Evolutionary conservation across 2,797 vertebrate species (phyloP).

Genomic region (Galaxias olidus): DNA sequence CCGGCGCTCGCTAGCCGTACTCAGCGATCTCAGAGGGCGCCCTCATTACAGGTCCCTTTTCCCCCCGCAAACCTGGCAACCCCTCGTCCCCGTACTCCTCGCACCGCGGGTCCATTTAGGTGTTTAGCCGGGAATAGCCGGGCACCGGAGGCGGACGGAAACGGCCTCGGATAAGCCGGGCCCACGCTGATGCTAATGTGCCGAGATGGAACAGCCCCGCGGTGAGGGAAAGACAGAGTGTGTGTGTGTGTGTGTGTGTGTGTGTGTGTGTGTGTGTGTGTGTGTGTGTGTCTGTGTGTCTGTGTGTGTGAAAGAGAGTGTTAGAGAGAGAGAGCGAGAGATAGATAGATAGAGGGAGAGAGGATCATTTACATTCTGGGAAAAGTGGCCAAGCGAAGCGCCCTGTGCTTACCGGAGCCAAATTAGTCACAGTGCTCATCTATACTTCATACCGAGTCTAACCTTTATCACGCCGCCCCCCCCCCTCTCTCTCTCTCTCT

Average conservation of each 20-base stretch:
- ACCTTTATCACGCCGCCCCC: constrained; percentile 35
- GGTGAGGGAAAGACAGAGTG: constrained; percentile 44
- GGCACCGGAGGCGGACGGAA: constrained; percentile 21
- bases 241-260: not conserved
- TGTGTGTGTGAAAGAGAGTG: not conserved
- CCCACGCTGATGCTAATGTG: constrained; percentile 55
- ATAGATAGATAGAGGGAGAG: constrained; percentile 29
- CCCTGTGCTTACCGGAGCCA: constrained; percentile 37
- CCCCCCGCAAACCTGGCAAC: too few relatives aligned
- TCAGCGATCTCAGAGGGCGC: constrained; percentile 16
- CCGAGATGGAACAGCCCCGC: constrained; percentile 30
- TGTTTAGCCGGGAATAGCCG: constrained; percentile 42
- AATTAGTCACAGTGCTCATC: constrained; percentile 44
- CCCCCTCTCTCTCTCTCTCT: not conserved
- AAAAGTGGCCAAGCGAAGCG: constrained; percentile 46
- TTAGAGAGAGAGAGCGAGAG: too few relatives aligned
- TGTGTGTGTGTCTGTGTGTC: not conserved
- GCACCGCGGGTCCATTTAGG: constrained; percentile 35
- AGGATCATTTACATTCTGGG: constrained; percentile 38
- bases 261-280: not conserved
- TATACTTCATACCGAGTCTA: constrained; percentile 47
- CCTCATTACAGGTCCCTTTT: too few relatives aligned
- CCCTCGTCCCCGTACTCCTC: constrained; percentile 26
- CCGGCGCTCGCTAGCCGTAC: not conserved
- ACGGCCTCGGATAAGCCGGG: constrained; percentile 34